Base-by-base conservation (phyloP, 2,888 invertebrate genomes). In the Patella depressa region DNA sequence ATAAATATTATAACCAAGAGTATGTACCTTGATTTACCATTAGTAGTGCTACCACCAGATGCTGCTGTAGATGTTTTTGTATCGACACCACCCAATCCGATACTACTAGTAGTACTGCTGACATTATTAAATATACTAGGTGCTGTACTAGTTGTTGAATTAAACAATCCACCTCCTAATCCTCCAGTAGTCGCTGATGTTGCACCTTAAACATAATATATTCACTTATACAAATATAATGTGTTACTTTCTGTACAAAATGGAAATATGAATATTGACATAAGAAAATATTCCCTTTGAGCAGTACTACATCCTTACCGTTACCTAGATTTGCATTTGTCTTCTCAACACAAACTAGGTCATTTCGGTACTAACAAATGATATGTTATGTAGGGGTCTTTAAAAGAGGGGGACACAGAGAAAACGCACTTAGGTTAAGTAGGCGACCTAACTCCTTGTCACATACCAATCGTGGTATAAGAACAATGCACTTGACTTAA, bases 71-170 rank as follows among this genome's bases (percentile, higher is more conserved):
- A 82, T 34, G 87, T 86, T 82, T 88, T 88, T 2, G 89, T 89
- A 79, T 95, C 94, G 24, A 94, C 92, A 2, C 95, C 95, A 17
- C 96, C 96, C 29, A 96, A 92, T 9, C 96, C 96, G 55, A 94
- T 91, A 81, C 93, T 93, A 3, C 85, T 78, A 70, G 87, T 78
- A 54, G 86, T 85, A 11, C 93, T 90, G 11, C 89, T 84, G 72
- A 90, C 86, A 54, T 87, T 83, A 45, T 88, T 83, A 82, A 89
- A 87, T 12, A 88, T 85, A 77, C 88, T 86, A 17, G 82, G 53
- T 3, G 83, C 72, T 12, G 83, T 78, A 29, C 83, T 73, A 17
- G 80, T 65, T n/a, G 79, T 55, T 72, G 72, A 70, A 15, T 74
- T 77, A 74, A 79, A 74, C 9, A 79, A 12, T 17, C 79, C 79